Base-by-base conservation (phyloP, 2,797 vertebrate species). In the Malurus splendens region DNA sequence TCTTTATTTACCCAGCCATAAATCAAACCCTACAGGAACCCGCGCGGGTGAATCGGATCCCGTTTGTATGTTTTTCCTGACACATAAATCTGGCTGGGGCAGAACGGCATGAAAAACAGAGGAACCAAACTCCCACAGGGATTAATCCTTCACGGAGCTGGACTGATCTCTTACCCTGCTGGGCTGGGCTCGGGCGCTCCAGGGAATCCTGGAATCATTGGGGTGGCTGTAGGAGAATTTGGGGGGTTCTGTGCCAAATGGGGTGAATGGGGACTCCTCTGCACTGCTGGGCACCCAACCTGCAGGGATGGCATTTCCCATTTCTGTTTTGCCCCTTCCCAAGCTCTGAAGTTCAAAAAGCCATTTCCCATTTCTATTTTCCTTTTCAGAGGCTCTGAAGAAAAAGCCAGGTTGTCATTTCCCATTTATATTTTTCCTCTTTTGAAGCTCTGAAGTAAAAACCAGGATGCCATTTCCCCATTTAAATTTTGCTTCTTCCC, bases 1-100 rank as follows among this genome's bases (percentile, higher is more conserved):
- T 97, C 97, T 97, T 96, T 97, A 97, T 97, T 97, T 97, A 97
- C 96, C 94, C 94, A 97, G 92, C 94, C 90, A 95, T 97, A 97
- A 98, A 98, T 98, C 96, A 97, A 93, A 79, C 36, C 67, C 80
- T 82, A 88, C 96, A 94, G 96, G 96, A 97, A 96, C 96, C 94
- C 73, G 87, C 83, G 95, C 93, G 92, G 97, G 96, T 96, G 94
- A 97, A 98, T 98, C 95, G 94, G 96, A 97, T 97, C 96, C 96
- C 96, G 6, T 97, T 97, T 97, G 97, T 97, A 95, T 97, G 97
- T 97, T 97, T 97, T 97, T 95, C 96, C 97, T 97, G 97, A 97
- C 96, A 96, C 96, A 97, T 97, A 97, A 98, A 97, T 98, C 97
- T 97, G 95, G 93, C 92, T 95, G 96, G 56, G 85, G 94, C 75